Evolutionary conservation across 2,888 invertebrate genomes (phyloP), one percentile per base, ranked within the genome.

Genomic region (Conistra vaccinii): DNA sequence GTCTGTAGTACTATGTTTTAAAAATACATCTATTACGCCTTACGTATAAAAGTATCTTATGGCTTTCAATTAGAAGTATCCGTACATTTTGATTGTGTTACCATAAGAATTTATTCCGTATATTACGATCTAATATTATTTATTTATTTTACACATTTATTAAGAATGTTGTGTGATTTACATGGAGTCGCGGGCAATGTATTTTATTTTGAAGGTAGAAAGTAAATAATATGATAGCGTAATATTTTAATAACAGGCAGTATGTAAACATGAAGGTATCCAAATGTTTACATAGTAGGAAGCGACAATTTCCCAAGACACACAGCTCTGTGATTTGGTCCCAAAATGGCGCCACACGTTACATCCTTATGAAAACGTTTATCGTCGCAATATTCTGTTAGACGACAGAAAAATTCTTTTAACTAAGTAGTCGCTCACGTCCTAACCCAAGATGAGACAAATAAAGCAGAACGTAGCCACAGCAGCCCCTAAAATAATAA

Each of bases 401-500:
- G 55, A 70, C 65, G 69, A 71, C 76, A 35, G 14, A 48, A 20
- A 74, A 72, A 78, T 81, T 77, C 83, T 70, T 78, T 66, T 79
- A 81, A 80, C 73, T 75, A 17, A 17, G 45, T 45, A 75, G 68
- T 83, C 69, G 83, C 81, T 85, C 87, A 87, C 87, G 86, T 85
- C 20, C 83, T 76, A 83, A 77, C 84, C 80, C 83, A 78, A 85
- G 86, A 89, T 87, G 88, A 88, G 86, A 86, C 89, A 89, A 92
- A 92, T 91, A 91, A 90, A 90, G 88, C 89, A 88, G 88, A 83
- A 87, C 87, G 88, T 87, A 87, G 89, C 89, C 87, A 89, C 90
- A 90, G 90, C 91, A 89, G 86, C 88, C 87, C 89, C 85, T 91
- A 90, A 95, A 94, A 95, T 95, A 95, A 95, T 95, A 95, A 94